phyloP scores from a whole-genome alignment of 2,888 invertebrate genomes.

The Deroplatys truncata region DNA sequence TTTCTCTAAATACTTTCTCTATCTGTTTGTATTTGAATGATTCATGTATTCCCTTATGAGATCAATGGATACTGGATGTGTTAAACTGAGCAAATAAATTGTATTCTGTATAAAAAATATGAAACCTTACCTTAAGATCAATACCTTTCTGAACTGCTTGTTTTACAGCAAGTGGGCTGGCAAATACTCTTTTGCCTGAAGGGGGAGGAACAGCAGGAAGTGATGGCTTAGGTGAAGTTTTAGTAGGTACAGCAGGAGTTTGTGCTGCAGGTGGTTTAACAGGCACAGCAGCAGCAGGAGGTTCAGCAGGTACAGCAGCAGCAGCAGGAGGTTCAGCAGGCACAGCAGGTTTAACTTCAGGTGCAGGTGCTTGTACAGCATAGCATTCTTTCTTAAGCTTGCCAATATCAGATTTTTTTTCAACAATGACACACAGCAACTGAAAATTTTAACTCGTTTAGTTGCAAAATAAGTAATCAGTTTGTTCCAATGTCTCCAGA shows the following conservation, averaged over 20 bases:
- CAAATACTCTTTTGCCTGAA: conserved; percentile 69
- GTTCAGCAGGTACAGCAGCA: conserved; percentile 46
- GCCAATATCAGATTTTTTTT: conserved; percentile 73
- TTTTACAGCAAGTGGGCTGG: conserved; percentile 89
- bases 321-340: not conserved
- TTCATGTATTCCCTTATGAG: too few relatives aligned
- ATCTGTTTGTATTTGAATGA: too few relatives aligned
- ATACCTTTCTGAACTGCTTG: conserved; percentile 76
- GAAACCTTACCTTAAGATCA: conserved; percentile 46
- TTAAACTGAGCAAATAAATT: too few relatives aligned
- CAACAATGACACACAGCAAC: conserved; percentile 93
- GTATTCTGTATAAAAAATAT: too few relatives aligned
- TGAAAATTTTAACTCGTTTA: not conserved
- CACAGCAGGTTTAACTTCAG: conserved; percentile 35
- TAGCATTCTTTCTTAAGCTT: conserved; percentile 89
- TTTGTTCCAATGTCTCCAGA: too few relatives aligned
- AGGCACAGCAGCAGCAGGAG: conserved; percentile 36
- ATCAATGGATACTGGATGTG: too few relatives aligned
- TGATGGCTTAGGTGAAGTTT: conserved; percentile 33
- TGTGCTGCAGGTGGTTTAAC: not conserved
- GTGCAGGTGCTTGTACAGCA: conserved; percentile 46
- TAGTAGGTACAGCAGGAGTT: conserved; percentile 30
- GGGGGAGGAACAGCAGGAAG: conserved; percentile 34
- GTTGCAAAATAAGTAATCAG: too few relatives aligned
- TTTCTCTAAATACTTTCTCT: too few relatives aligned